These are phyloP conservation scores for Brotogeris chrysoptera DNA, from an alignment of 2,797 vertebrate species.

Conservation along the genomic window DNA sequence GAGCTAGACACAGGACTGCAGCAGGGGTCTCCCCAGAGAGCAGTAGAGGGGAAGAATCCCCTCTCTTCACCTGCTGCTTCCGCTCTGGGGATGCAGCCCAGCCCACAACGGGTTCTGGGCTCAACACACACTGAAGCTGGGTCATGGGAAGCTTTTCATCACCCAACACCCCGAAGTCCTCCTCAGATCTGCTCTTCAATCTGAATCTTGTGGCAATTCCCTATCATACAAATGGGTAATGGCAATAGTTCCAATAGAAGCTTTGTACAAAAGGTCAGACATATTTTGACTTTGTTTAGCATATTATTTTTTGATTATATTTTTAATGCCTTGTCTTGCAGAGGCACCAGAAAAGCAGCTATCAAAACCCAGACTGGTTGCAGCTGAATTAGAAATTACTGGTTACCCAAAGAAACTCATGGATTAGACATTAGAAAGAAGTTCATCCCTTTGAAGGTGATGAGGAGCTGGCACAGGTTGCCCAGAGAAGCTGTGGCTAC, in stretches of 20 bases:
- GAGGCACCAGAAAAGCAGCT: neutral
- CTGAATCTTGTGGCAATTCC: neutral
- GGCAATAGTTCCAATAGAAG: slow-evolving; percentile 18
- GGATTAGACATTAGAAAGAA: neutral
- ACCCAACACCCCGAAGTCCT: neutral
- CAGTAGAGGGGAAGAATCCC: neutral
- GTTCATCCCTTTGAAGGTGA: neutral
- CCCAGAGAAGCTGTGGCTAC: neutral
- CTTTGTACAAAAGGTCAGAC: slow-evolving; percentile 15
- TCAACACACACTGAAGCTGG: neutral
- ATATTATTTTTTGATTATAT: neutral
- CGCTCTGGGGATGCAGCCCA: neutral
- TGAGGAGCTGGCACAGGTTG: neutral
- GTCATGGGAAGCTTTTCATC: neutral
- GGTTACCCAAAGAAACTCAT: neutral
- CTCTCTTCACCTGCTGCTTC: neutral
- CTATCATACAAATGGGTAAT: neutral
- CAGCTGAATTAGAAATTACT: neutral
- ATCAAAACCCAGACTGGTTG: neutral
- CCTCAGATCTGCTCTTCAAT: neutral
- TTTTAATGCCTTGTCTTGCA: neutral
- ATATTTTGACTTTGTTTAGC: neutral
- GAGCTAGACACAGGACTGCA: neutral
- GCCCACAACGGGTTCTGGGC: accelerated
- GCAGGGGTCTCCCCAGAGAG: neutral